Evolutionary conservation across 2,888 invertebrate species (phyloP).

Genomic region (Argynnis bischoffii): DNA sequence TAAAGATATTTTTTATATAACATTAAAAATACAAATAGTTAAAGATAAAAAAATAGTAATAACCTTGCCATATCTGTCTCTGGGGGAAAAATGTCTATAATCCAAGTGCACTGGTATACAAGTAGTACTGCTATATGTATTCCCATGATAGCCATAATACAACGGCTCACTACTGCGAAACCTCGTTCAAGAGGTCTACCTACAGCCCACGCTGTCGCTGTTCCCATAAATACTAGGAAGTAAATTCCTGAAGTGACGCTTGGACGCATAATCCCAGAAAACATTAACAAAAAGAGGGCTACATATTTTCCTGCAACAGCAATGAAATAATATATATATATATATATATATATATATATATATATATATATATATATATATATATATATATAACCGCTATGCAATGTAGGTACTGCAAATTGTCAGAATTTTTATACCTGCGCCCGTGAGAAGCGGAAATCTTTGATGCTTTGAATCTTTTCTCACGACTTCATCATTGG

Average conservation of each 20-base stretch:
- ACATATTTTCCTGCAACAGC: slow-evolving; percentile 84
- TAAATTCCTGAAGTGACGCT: slow-evolving; percentile 93
- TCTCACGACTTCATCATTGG: slow-evolving; percentile 41
- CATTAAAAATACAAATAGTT: neutral
- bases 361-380: neutral
- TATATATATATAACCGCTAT: neutral
- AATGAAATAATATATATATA: neutral
- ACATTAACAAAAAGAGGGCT: slow-evolving; percentile 85
- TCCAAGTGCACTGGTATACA: slow-evolving; percentile 92
- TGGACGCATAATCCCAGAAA: slow-evolving; percentile 90
- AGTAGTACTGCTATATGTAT: slow-evolving; percentile 88
- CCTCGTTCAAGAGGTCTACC: slow-evolving; percentile 88
- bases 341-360: neutral
- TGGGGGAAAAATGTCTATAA: slow-evolving; percentile 87
- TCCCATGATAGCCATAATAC: slow-evolving; percentile 88
- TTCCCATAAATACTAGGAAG: slow-evolving; percentile 91
- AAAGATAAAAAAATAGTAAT: slow-evolving; percentile 1
- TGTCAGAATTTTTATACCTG: slow-evolving; percentile 52
- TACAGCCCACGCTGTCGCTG: slow-evolving; percentile 94
- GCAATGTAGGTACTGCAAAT: neutral
- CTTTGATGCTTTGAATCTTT: slow-evolving; percentile 62
- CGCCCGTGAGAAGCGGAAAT: slow-evolving; percentile 65
- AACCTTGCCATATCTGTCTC: slow-evolving; percentile 89
- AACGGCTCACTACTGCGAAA: slow-evolving; percentile 88
- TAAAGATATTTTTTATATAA: neutral